A percentile compares a stretch with the other conserved stretches of the same genome.
phyloP scores from a whole-genome alignment of 2,113 vertebrate genomes.

The Tonatia bakeri region DNA sequence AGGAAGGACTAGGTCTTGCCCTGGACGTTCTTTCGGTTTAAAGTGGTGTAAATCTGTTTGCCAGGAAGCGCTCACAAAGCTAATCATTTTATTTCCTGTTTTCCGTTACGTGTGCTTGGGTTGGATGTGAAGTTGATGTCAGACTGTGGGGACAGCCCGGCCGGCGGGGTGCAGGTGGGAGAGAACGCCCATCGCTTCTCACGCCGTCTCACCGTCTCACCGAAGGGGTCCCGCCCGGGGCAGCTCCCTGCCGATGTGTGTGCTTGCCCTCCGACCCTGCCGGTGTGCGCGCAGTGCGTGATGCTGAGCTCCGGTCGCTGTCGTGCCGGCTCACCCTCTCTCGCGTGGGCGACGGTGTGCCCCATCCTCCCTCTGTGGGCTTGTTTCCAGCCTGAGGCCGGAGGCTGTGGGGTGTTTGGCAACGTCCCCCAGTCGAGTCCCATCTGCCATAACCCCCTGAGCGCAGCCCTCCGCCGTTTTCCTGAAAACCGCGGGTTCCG shows the following conservation, averaged over 20 bases:
- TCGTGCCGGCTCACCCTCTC: too few species aligned
- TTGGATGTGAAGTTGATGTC: background rate
- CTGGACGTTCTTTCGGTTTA: constrained; percentile 1
- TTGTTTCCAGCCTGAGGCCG: too few species aligned
- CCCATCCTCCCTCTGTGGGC: too few species aligned
- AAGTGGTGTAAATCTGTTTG: background rate
- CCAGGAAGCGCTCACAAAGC: background rate
- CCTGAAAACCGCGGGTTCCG: background rate
- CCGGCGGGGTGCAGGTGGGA: background rate
- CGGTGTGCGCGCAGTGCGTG: too few species aligned
- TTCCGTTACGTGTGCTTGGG: constrained; percentile 8
- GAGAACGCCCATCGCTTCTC: background rate
- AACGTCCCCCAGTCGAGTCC: background rate
- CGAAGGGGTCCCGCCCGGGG: background rate
- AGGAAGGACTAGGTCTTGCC: background rate
- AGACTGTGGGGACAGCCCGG: background rate
- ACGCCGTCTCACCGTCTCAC: background rate
- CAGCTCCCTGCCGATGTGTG: background rate
- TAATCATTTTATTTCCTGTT: constrained; percentile 14
- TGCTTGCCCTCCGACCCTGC: background rate
- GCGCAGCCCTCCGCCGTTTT: background rate
- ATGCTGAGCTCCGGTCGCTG: too few species aligned
- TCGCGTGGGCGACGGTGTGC: too few species aligned
- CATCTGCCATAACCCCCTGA: background rate
- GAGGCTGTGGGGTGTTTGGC: too few species aligned